Base-by-base conservation (phyloP, 1,140 invertebrate species). In the Sarcophaga peregrina region DNA sequence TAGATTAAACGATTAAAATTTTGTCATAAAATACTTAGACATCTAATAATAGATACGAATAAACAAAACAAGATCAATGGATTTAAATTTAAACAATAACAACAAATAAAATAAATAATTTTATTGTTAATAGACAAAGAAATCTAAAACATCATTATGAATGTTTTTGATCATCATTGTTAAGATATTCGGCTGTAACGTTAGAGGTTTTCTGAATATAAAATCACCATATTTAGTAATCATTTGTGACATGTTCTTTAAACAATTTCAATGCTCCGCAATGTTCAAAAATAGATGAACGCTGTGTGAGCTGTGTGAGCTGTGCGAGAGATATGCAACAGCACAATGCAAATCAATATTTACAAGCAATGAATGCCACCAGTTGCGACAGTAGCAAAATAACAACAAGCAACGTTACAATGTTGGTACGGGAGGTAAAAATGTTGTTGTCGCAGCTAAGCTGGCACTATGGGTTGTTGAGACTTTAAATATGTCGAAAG, bases 241-340 rank as follows among this genome's bases (percentile, higher is more conserved):
- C 62, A 68, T 68, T 68, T 68, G 62, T 68, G 62, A 68, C 62
- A 68, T 68, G 62, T 68, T 68, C 17, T 68, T 68, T 68, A 68
- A 68, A 3, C 54, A 58, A 58, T 17, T 68, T 68, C 62, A 25
- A 68, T 37, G 25, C 25, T 37, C 25, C 25, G 25, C 25, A 37
- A 37, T 68, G 17, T 68, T 68, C 17, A 62, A 62, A 62, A 37
- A 37, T 37, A 37, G 25, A 37, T 37, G 25, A 37, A 37, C 25
- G 25, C 25, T 37, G 25, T n/a, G n/a, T n/a, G n/a, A n/a, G n/a
- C 25, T 37, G 25, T 37, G 25, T 37, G 25, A 37, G 25, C 25
- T 37, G 25, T 37, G 4, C 25, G 25, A 37, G 25, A 37, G 11
- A n/a, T 13, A 62, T n/a, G 58, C 13, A 58, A n/a, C 15, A 13